Base-by-base conservation (phyloP, 2,113 vertebrate species). In the Tursiops truncatus region DNA sequence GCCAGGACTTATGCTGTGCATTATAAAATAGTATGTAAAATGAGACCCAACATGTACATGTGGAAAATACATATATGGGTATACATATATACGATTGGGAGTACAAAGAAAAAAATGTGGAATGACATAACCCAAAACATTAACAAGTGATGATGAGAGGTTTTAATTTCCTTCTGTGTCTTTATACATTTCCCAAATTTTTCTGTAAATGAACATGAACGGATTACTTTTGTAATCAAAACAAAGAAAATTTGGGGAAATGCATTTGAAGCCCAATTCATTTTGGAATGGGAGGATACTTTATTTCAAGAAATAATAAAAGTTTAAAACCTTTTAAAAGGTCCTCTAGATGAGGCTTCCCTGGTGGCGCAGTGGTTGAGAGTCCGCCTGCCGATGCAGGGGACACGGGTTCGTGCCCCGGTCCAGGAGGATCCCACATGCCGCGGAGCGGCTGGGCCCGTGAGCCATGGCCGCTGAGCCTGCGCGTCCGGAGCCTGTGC, bases 271-370 rank as follows among this genome's bases (percentile, higher is more conserved):
- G 38, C 87, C 13, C 79, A 70, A 80, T 95, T 97, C 74, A 60
- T 87, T 92, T 93, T 83, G 44, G 81, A 97, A 90, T 71, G 76
- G 84, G 58, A 95, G 31, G 62, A 92, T 5, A 10, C 50, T 92
- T 79, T 70, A 86, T 92, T 96, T 92, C 31, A 41, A 95, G 83
- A 91, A 96, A 90, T 33, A 47, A 90, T 96, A 95, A 94, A 97
- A 89, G 50, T 88, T 88, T 95, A 95, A 95, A 96, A 89, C 44
- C 33, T 73, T 90, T 96, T 92, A 65, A 76, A 93, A 85, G 84
- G 81, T 95, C 17, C 6, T 28, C 70, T 60, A 71, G 81, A 44
- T 44, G 44, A 9, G 44, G 44, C 44, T 44, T 44, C 44, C 44
- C 44, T 44, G 44, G 44, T 44, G 44, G 44, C 9, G 44, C 44